Percentiles rank a stretch among this genome's conserved stretches.
Conservation (phyloP, 2,113 vertebrate genomes). For the Epinephelus moara region DNA sequence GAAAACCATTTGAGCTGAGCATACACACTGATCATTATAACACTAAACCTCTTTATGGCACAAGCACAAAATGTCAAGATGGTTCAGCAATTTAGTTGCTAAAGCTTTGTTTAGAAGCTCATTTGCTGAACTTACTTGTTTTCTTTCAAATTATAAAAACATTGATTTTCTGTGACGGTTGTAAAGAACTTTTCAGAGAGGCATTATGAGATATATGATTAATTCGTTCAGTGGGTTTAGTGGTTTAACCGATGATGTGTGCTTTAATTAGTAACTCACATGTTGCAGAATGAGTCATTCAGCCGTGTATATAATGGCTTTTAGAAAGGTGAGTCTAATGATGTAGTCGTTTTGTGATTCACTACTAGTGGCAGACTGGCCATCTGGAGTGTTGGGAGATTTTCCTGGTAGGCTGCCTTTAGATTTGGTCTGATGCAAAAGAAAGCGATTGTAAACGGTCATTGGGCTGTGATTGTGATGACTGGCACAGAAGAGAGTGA, state of each 20-base stretch:
- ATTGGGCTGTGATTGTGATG: neutral
- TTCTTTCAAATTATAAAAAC: neutral
- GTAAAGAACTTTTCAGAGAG: neutral
- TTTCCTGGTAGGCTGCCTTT: neutral
- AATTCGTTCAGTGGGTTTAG: neutral
- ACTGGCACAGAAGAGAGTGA: neutral
- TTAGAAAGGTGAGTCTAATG: constrained; percentile 16
- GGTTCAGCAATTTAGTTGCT: neutral
- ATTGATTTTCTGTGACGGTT: neutral
- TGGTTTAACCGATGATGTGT: neutral
- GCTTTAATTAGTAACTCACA: constrained; percentile 4
- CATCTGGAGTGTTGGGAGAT: constrained; percentile 41
- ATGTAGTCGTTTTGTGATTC: constrained; percentile 30
- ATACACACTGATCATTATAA: neutral
- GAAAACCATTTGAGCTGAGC: neutral
- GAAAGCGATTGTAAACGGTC: neutral
- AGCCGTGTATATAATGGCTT: neutral
- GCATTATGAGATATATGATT: neutral
- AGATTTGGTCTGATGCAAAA: neutral
- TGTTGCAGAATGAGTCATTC: constrained; percentile 12
- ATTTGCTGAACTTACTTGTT: neutral
- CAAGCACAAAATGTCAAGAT: neutral
- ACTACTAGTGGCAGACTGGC: constrained; percentile 35
- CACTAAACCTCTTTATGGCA: neutral
- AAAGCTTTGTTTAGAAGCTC: neutral